phyloP scores from a whole-genome alignment of 2,888 invertebrate genomes.

The Iselma pallidipennis region DNA sequence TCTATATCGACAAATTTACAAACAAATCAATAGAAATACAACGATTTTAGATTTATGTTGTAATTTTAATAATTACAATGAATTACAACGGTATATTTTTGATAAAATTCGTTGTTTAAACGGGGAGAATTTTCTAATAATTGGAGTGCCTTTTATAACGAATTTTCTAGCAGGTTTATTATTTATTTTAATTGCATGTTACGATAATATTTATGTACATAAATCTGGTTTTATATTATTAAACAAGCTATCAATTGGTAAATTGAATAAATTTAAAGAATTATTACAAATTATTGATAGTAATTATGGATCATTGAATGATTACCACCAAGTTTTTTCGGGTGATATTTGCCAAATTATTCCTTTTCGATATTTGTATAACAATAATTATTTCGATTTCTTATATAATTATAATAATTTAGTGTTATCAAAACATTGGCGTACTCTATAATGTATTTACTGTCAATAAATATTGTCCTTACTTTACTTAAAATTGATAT shows the following conservation, averaged over 20 bases:
- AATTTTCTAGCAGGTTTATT: conserved; percentile 49
- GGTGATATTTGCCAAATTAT: conserved; percentile 40
- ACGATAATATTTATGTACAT: conserved; percentile 39
- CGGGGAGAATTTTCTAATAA: conserved; percentile 41
- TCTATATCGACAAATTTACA: conserved; percentile 29
- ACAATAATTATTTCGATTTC: conserved; percentile 25
- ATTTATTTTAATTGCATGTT: conserved; percentile 41
- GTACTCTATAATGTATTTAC: too few species aligned
- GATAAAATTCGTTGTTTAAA: conserved; percentile 26
- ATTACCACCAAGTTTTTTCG: too few species aligned
- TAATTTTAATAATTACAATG: conserved; percentile 31
- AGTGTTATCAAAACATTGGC: conserved; percentile 17
- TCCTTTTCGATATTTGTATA: conserved; percentile 26
- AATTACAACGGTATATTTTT: conserved; percentile 41
- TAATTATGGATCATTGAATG: conserved; percentile 15
- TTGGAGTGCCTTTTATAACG: conserved; percentile 47
- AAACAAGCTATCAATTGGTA: conserved; percentile 15
- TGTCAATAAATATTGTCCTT: too few species aligned
- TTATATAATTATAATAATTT: conserved; percentile 35
- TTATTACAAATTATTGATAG: conserved; percentile 25
- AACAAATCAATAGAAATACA: conserved; percentile 22
- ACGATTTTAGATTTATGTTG: conserved; percentile 36
- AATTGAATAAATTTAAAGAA: conserved; percentile 12
- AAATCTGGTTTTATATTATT: conserved; percentile 30
- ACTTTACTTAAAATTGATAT: too few species aligned